Base-by-base conservation (phyloP, 2,113 vertebrate genomes). In the Tylochromis polylepis region DNA sequence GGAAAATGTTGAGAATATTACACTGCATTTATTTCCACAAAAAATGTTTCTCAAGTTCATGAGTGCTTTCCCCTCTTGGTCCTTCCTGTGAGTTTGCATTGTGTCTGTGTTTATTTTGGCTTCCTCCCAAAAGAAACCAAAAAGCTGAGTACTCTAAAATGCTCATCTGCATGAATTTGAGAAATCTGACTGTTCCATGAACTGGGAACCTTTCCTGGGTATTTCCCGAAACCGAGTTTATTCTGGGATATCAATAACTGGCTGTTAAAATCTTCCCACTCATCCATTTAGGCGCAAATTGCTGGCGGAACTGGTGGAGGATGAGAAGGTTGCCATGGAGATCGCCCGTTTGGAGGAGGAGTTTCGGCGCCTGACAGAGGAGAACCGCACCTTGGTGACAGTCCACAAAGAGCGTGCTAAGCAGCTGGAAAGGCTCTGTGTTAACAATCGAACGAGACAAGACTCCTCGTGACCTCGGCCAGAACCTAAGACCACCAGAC, bases 261-360 rank as follows among this genome's bases (percentile, higher is more conserved):
- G 6, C n/a, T 36, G 20, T 55, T 79, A 46, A 60, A 77, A 57
- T 43, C 18, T 59, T 24, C 27, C 58, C 56, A 18, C 49, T 82
- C 49, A 2, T 89, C 43, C 8, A 31, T 29, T 41, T 93, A 99
- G 98, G 94, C 98, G 97, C 88, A 97, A 98, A 93, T 95, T 99
- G 93, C 97, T 99, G 82, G 97, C 97, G 15, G 97, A 98, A 87
- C 91, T 98, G 95, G 97, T 98, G 91, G 97, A 98, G 95, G 98
- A 98, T 51, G 98, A 99, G 87, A 96, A 96, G 90, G 97, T 97
- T 88, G 97, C 97, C 78, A 86, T 95, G 93, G 97, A 99, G 82
- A 97, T 97, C 1, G 97, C 97, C 70, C 97, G 97, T 83, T 96
- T 98, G 59, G 97, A 97, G 53, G 97, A 97, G 87, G 98, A 99